These are phyloP conservation scores for Meloidogyne exigua DNA, from an alignment of 1,140 invertebrate genomes.

Conservation along the genomic window DNA sequence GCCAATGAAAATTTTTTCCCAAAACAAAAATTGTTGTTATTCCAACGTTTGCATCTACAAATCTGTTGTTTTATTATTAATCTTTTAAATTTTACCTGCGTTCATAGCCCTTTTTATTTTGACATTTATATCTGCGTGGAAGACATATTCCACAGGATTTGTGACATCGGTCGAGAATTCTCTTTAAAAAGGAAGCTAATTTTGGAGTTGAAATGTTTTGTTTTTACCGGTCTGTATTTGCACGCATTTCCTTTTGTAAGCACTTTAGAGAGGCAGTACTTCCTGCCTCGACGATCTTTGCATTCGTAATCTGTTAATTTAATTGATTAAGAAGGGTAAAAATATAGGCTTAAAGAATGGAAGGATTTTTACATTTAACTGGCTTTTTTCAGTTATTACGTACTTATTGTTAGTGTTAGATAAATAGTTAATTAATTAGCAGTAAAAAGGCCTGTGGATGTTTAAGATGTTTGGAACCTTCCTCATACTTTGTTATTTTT, in stretches of 20 bases:
- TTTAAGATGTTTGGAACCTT: no score
- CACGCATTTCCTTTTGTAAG: neutral
- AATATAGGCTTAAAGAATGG: no score
- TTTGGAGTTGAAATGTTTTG: neutral
- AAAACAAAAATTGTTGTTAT: neutral
- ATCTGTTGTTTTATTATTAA: neutral
- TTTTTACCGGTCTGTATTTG: neutral
- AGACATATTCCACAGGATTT: neutral
- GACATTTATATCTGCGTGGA: neutral
- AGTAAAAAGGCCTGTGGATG: no score
- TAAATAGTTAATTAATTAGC: no score
- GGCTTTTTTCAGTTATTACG: no score
- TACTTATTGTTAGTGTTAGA: no score
- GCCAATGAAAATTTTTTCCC: neutral
- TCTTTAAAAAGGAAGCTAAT: neutral
- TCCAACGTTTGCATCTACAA: neutral
- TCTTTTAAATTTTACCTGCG: neutral
- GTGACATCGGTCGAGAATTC: neutral
- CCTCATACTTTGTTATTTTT: no score
- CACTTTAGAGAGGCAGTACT: neutral
- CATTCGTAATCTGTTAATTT: neutral
- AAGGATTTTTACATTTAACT: no score
- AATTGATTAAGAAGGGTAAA: no score
- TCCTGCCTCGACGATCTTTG: neutral
- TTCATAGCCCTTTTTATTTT: neutral